A percentile compares a stretch with the other conserved stretches of the same genome.
phyloP scores from a whole-genome alignment of 1,140 invertebrate species.

The Musca domestica region DNA sequence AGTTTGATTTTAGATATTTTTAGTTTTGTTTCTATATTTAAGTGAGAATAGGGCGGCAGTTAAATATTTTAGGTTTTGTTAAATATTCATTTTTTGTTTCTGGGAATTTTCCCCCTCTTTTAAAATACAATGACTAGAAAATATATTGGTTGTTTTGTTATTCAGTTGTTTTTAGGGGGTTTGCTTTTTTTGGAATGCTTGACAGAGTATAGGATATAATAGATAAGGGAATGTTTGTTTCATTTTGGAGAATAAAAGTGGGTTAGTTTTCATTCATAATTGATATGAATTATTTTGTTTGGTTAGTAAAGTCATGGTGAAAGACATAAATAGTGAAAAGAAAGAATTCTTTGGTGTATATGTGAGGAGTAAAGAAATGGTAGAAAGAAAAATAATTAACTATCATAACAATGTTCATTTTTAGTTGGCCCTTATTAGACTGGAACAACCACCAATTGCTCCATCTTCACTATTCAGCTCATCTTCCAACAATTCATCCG shows the following conservation, averaged over 20 bases:
- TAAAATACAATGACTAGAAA: conserved; percentile 12
- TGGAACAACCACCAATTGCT: conserved; percentile 12
- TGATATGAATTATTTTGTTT: too few species aligned
- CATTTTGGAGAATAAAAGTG: too few species aligned
- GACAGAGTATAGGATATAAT: too few species aligned
- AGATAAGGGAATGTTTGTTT: too few species aligned
- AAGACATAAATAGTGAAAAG: background rate
- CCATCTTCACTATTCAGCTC: conserved; percentile 18
- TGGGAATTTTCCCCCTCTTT: background rate
- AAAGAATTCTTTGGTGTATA: too few species aligned
- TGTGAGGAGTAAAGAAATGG: too few species aligned
- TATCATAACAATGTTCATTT: too few species aligned
- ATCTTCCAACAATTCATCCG: conserved; percentile 5
- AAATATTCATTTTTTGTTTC: background rate
- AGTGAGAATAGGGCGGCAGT: conserved; percentile 13
- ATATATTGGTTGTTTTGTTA: conserved; percentile 13
- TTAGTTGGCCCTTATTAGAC: conserved; percentile 12
- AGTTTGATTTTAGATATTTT: background rate
- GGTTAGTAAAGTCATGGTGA: too few species aligned
- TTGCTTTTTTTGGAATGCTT: too few species aligned
- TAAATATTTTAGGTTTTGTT: conserved; percentile 9
- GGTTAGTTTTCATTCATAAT: too few species aligned
- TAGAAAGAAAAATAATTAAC: too few species aligned
- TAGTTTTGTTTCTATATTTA: background rate
- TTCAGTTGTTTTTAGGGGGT: background rate